Base-by-base conservation (phyloP, 2,113 vertebrate genomes). In the Melierax canorus region DNA sequence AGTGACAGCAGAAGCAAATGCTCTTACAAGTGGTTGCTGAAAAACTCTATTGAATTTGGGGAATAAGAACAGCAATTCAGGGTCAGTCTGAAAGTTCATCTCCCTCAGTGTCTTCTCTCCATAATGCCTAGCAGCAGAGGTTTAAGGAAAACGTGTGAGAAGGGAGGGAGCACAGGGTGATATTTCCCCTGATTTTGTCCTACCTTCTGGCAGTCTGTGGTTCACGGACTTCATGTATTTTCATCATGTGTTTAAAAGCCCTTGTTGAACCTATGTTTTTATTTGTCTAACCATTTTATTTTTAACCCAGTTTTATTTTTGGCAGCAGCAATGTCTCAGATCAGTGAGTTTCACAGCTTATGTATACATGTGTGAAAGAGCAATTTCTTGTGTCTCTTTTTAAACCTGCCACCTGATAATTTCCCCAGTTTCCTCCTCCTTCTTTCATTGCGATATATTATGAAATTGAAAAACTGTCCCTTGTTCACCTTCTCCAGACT, bases 1-100 rank as follows among this genome's bases (percentile, higher is more conserved):
- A 94, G 94, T 95, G 95, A 97, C 96, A 96, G 92, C 88, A 95
- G 96, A 97, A 92, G 95, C 43, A 94, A 97, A 95, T 91, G 90
- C 87, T 94, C 56, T 96, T 96, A 88, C 91, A 95, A 94, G 86
- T 48, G 69, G 68, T 66, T 94, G 39, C 88, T 95, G 83, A 92
- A 92, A 92, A 86, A 82, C 43, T 83, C 53, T 87, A 38, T 71
- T 94, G 80, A 87, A 91, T 94, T 94, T 94, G 73, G 64, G 73
- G 89, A 95, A 87, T 80, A 81, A 84, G 80, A 92, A 78, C 75
- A 75, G 83, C 80, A 75, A 78, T 91, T 84, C 73, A 55, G 84
- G 79, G 84, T 91, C 83, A 87, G 32, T 43, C 60, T 55, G 86
- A 67, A 95, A 94, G 73, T 95, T 85, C 48, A 59, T 78, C 73